Base-by-base conservation (phyloP, 2,888 invertebrate species). In the Thecocarcelia acutangulata region DNA sequence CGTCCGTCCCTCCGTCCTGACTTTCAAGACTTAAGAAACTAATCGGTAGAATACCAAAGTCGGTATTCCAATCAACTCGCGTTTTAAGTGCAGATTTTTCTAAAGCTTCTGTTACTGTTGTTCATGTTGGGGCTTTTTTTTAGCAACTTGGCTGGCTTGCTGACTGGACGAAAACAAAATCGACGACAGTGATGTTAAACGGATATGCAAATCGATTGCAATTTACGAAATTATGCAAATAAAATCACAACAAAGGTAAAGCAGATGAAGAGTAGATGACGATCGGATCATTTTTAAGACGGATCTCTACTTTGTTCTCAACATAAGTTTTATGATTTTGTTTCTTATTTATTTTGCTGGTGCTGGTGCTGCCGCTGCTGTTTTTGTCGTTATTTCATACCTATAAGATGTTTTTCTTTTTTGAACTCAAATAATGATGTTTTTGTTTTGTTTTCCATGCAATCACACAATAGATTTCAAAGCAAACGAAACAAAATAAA, bases 131-230 rank as follows among this genome's bases (percentile, higher is more conserved):
- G n/a, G 58, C 13, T 42, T 40, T 63, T 54, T 46, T 42, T 77
- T 58, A 72, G 21, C 72, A 72, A 78, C 70, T 44, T 72, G 19
- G 52, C 42, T 64, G n/a, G n/a, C n/a, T n/a, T n/a, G n/a, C n/a
- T n/a, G n/a, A n/a, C n/a, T n/a, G 69, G 52, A 72, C 61, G 59
- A 56, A 48, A 59, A 42, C 70, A 17, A 77, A 37, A 42, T 37
- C 64, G 13, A 56, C 12, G 44, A 48, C 64, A 64, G 50, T 66
- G 33, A 69, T 69, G 64, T 66, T 69, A 59, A 69, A 78, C 83
- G 84, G 83, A 84, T 84, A 84, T 84, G 84, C 84, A 84, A 84
- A 84, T 84, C 81, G 84, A 84, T 84, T 84, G 84, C 84, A 84
- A 84, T 84, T 84, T 83, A 84, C 83, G 83, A 83, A 83, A 84